Base-by-base conservation (phyloP, 2,797 vertebrate genomes). In the Sphenodon punctatus region DNA sequence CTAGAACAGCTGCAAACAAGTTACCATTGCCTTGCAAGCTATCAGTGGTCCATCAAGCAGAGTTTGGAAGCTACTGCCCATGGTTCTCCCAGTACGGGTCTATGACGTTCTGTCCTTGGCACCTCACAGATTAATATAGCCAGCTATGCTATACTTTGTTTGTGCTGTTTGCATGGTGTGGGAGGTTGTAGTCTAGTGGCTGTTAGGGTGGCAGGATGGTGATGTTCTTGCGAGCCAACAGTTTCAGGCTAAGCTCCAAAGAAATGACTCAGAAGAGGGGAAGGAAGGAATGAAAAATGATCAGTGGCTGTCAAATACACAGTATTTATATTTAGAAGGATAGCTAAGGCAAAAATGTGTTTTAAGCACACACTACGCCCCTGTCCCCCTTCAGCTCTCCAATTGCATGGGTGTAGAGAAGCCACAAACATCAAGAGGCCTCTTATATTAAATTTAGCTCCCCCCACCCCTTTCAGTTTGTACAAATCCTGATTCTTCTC, bases 401-500 rank as follows among this genome's bases (percentile, higher is more conserved):
- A 61, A 80, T 7, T 43, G 32, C 39, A 41, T 34, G 3, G 34
- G 7, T 2, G 34, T 34, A 34, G 34, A 69, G 22, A 82, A 81
- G 6, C 32, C 60, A 41, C 51, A 81, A 72, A 73, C 61, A 7
- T 49, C 75, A 83, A 80, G 9, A 19, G 13, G 64, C 80, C 75
- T 25, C 64, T 82, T 64, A 48, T 76, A 60, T 70, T 34, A 34
- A 89, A 75, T 72, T 90, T 92, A 85, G 58, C 75, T 53, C 56
- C 58, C 36, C 42, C n/a, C n/a, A 51, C n/a, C 14, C 53, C 53
- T 56, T 32, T 53, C 53, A 2, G 1, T 17, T 16, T n/a, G 49
- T 27, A 16, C 8, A 27, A 49, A 20, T 4, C 5, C 10, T 6
- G 55, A 36, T 20, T 58, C 58, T 55, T 32, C 32, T 55, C 58